phyloP scores from a whole-genome alignment of 2,888 invertebrate species.

The Noctua janthina region DNA sequence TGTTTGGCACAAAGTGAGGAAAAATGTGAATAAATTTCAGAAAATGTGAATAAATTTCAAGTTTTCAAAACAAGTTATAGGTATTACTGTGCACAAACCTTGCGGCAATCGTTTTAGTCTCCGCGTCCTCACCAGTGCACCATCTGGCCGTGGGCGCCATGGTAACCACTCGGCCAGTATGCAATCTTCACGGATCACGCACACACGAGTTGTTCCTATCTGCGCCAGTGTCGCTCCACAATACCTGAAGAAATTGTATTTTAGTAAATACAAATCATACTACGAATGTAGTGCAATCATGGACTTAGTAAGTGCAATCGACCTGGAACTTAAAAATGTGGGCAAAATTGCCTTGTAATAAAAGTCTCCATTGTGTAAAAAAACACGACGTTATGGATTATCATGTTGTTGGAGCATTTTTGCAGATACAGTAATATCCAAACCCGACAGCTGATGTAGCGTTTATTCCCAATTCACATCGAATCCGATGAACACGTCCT shows the following conservation, averaged over 20 bases:
- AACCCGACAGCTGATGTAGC: neutral
- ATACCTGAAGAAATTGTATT: constrained; percentile 72
- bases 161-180: constrained; percentile 90
- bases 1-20: too few species aligned
- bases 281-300: neutral
- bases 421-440: constrained; percentile 10
- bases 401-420: neutral
- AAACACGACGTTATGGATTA: neutral
- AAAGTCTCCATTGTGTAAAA: neutral
- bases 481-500: constrained; percentile 19
- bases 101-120: constrained; percentile 84
- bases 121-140: constrained; percentile 86
- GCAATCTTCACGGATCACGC: constrained; percentile 90
- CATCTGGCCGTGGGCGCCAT: constrained; percentile 90
- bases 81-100: constrained; percentile 72
- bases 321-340: neutral
- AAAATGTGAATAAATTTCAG: neutral
- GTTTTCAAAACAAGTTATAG: neutral
- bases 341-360: neutral
- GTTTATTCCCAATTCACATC: constrained; percentile 4
- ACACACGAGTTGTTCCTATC: constrained; percentile 85
- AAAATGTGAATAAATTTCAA: neutral
- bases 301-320: neutral
- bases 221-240: constrained; percentile 78
- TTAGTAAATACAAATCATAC: neutral